phyloP scores from a whole-genome alignment of 1,140 invertebrate genomes.

The Listronotus bonariensis region DNA sequence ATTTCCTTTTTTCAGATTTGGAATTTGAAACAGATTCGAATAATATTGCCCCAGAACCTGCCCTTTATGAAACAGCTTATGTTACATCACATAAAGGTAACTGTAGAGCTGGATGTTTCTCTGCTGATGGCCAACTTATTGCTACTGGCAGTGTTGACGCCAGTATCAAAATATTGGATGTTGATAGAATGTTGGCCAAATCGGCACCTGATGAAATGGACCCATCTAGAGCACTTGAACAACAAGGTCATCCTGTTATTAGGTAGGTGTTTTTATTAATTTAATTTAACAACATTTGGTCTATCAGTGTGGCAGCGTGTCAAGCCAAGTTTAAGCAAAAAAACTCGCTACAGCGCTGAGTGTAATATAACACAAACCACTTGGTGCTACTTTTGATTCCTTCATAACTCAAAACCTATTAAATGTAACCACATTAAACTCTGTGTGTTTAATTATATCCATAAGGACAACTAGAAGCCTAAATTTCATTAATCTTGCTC shows the following conservation, averaged over 20 bases:
- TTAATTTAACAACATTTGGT: no score
- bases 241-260: constrained; percentile 96
- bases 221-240: constrained; percentile 68
- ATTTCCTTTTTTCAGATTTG: constrained; percentile 74
- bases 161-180: constrained; percentile 98
- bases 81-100: constrained; percentile 98
- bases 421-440: no score
- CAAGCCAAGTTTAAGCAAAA: no score
- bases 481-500: no score
- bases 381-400: no score
- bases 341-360: no score
- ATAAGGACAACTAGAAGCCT: no score
- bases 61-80: constrained; percentile 97
- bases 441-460: no score
- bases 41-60: constrained; percentile 88
- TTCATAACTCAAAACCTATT: no score
- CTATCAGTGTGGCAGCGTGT: no score
- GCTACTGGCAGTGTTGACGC: constrained; percentile 98
- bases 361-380: no score
- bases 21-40: constrained; percentile 95
- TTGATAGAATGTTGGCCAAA: constrained; percentile 95
- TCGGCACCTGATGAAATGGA: constrained; percentile 84
- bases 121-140: constrained; percentile 91
- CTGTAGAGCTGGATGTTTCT: constrained; percentile 94
- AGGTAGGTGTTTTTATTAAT: constrained; percentile 13